Evolutionary conservation across 2,888 invertebrate species (phyloP), one percentile per base, ranked within the genome.

Genomic region (Troglohyphantes excavatus): DNA sequence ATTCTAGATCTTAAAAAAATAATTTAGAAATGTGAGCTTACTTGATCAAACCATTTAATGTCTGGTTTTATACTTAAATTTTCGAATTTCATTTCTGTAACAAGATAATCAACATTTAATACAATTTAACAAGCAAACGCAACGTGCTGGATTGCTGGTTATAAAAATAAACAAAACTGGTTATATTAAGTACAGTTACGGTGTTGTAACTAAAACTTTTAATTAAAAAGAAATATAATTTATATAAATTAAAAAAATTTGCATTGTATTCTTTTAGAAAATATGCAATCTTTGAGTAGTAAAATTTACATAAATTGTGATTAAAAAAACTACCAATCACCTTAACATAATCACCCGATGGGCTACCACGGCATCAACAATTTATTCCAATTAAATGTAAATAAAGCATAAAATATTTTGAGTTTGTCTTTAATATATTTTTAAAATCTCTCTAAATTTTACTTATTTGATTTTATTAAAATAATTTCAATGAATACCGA

Each of bases 21-120:
- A 78, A 23, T 1, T n/a, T 0, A 33, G 21, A 21, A 63, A n/a
- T n/a, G 17, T 19, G 2, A 21, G 19, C 19, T 67, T 73, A 88
- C 87, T 53, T 88, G 87, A 0, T 81, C 39, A 43, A 75, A 88
- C 87, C 87, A 88, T 33, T 81, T 88, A 67, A 73, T 39, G 21
- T 23, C 59, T 0, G 79, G 59, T 3, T 81, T 67, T 7, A 88
- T 27, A 59, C 75, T 88, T n/a, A 88, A 26, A 27, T 67, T 81
- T 65, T 53, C 68, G n/a, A 29, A 68, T 29, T 82, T 82, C 70
- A 82, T 72, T 82, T 23, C 72, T 21, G 6, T 2, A 19, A 21
- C 29, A 21, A 23, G 5, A 26, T 73, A 23, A 6, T 33, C 1
- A 21, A 23, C 70, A 39, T 17, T 39, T 6, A 33, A 19, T 27